Evolutionary conservation across 2,797 vertebrate genomes (phyloP), one percentile per base, ranked within the genome.

Genomic region (Morus bassanus): DNA sequence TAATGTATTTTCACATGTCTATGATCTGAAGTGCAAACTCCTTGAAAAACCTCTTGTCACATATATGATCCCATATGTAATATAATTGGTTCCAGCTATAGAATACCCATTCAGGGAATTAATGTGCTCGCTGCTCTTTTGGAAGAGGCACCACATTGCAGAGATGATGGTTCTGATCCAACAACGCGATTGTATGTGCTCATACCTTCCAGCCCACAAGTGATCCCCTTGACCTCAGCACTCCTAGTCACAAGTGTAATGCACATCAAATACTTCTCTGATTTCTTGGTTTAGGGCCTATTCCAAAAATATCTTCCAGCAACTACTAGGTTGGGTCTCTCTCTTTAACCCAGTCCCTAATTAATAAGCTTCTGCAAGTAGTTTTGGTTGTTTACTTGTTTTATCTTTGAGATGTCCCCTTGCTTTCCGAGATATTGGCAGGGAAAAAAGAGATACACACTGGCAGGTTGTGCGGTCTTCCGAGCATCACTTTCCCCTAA

Each of bases 391-490:
- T 12, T 81, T 78, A 13, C 16, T 77, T 72, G 14, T 10, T 81
- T 53, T 80, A 5, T 39, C 27, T 48, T 60, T 72, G 77, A 67
- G 61, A 13, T 35, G 4, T 27, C 11, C 33, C 30, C 28, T 45
- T 70, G 24, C 15, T 82, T 77, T 65, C 46, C 14, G 18, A 31
- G 48, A 4, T 25, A 14, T 1, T 37, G 43, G 3, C 18, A 67
- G 46, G 73, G 37, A 46, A 21, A 16, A 30, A 45, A 45, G 48
- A 41, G 8, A 9, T 10, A 30, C 14, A 1, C 9, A 0, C 1
- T n/a, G 43, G 10, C 18, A 48, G 24, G 15, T 28, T 67, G 6
- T 24, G 30, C 50, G 50, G 11, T 59, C 51, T 25, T 50, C 17
- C 8, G 35, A 60, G 8, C 24, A 19, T 24, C 28, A 4, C 39